Base-by-base conservation (phyloP, 2,888 invertebrate genomes). In the Actias luna region DNA sequence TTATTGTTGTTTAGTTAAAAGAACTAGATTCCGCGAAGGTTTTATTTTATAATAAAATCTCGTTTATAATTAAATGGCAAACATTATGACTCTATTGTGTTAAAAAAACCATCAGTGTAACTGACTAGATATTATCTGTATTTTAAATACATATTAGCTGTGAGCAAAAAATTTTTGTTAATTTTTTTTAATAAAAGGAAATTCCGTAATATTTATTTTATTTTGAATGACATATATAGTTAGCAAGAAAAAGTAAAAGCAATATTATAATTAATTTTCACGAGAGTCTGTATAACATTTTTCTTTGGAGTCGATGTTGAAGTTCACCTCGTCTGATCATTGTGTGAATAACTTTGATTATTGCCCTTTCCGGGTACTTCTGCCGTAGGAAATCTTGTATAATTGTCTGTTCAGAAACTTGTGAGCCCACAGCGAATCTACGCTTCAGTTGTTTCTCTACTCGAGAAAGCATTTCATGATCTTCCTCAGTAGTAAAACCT, bases 261-360 rank as follows among this genome's bases (percentile, higher is more conserved):
- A 18, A 5, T 7, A 4, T n/a, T 42, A 1, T 33, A 10, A 12
- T 33, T 18, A 42, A 8, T 8, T 4, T 12, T 25, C 25, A 50
- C 25, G 46, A 50, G 25, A 99, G 93, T 70, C 99, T 94, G 88
- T 98, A 99, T 25, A 99, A 93, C 97, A 99, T 98, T 93, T 98
- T 99, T 63, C 99, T 94, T 87, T 99, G 99, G 94, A 98, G 95
- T 61, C 99, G 95, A 89, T 99, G 98, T 79, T 99, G 99, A 58
- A 99, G 88, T 83, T 99, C 99, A 0, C 99, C 99, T 18, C 99
- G 94, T 33, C 98, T 94, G 71, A 99, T 96, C 98, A 99, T 98
- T 14, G 97, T 96, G 75, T 97, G 95, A 71, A 99, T 95, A 16
- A 99, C 99, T 92, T 98, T 99, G 65, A 95, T 89, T 64, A 99